Evolutionary conservation across 2,113 vertebrate species (phyloP).

Genomic region (Melanerpes formicivorus): DNA sequence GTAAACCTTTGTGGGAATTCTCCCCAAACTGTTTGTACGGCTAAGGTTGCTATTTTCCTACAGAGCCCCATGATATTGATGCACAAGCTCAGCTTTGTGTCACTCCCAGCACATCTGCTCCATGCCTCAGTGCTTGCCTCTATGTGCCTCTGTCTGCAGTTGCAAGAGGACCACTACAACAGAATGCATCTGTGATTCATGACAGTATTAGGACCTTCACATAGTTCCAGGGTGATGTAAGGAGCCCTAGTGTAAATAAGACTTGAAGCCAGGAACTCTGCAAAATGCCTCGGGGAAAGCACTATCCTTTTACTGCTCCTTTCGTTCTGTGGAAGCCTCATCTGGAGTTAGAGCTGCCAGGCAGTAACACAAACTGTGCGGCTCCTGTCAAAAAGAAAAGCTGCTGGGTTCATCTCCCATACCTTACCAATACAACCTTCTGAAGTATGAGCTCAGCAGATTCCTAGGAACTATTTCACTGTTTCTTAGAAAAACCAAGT

Average conservation of each 20-base stretch:
- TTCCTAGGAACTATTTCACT: background rate
- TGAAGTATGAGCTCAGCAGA: background rate
- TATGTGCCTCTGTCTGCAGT: background rate
- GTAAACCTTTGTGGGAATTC: background rate
- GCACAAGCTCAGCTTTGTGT: background rate
- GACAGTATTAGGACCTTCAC: background rate
- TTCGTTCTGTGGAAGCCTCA: background rate
- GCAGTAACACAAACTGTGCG: conserved; percentile 2
- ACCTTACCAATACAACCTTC: conserved; percentile 8
- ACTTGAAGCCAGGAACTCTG: background rate
- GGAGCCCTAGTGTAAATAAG: conserved; percentile 10
- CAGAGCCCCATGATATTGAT: background rate
- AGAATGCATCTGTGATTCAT: background rate
- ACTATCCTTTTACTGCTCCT: background rate
- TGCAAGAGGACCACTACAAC: background rate
- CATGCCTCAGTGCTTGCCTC: background rate
- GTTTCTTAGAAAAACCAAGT: background rate
- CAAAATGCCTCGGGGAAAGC: background rate
- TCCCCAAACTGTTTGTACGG: background rate
- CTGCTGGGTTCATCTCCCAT: conserved; percentile 31
- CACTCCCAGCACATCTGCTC: background rate
- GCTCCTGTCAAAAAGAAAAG: background rate
- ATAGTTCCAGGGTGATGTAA: conserved; percentile 7
- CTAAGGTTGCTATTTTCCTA: background rate
- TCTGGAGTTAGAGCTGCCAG: background rate